These are phyloP conservation scores for Pycnomerus fuliginosus DNA, from an alignment of 2,888 invertebrate species.

Conservation along the genomic window DNA sequence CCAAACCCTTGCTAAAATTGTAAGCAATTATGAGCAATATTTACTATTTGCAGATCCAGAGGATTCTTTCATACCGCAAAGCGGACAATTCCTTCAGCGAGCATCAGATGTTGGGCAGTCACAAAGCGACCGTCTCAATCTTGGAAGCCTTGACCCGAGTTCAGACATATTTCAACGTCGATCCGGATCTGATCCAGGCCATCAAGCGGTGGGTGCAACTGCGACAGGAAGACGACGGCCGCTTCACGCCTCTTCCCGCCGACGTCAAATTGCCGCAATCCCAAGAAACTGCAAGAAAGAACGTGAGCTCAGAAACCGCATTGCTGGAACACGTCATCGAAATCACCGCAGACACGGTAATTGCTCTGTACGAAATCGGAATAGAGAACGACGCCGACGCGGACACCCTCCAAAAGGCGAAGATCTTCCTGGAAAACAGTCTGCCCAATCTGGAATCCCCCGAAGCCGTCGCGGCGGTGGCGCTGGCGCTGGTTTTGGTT, in stretches of 20 bases:
- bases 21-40: too few relatives aligned
- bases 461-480: constrained; percentile 61
- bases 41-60: constrained; percentile 61
- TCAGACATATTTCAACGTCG: constrained; percentile 62
- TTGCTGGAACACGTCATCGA: constrained; percentile 60
- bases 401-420: constrained; percentile 56
- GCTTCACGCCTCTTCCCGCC: constrained; percentile 60
- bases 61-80: constrained; percentile 62
- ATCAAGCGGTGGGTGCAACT: constrained; percentile 64
- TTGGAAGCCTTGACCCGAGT: constrained; percentile 62
- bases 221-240: constrained; percentile 61
- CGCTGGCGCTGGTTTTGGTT: constrained; percentile 59
- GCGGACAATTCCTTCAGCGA: constrained; percentile 68
- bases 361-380: constrained; percentile 61
- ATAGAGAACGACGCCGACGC: constrained; percentile 47
- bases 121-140: constrained; percentile 60
- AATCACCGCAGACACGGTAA: constrained; percentile 64
- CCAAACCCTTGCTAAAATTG: too few relatives aligned
- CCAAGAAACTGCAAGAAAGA: constrained; percentile 27
- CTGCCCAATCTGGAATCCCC: constrained; percentile 59
- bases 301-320: constrained; percentile 55
- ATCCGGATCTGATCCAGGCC: constrained; percentile 60
- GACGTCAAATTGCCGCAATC: constrained; percentile 54
- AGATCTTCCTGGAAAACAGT: constrained; percentile 60
- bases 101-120: constrained; percentile 63